Conservation (phyloP, 1,140 invertebrate species). For the Heliothis subflexa region DNA sequence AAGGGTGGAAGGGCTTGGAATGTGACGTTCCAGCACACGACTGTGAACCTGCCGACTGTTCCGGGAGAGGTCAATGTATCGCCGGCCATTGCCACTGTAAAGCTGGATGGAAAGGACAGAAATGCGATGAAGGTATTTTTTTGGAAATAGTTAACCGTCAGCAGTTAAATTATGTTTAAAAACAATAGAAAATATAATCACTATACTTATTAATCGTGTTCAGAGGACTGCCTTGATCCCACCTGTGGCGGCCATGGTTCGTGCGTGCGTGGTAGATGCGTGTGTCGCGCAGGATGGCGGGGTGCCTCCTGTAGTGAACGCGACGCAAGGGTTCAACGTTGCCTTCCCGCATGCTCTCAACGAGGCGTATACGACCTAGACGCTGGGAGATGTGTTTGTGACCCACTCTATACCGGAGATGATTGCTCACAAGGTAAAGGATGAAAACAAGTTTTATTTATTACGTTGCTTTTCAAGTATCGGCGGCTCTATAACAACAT, state of each 20-base stretch:
- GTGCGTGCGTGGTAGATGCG: conserved; percentile 97
- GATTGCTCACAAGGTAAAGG: conserved; percentile 94
- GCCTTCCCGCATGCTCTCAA: conserved; percentile 95
- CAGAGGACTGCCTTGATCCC: conserved; percentile 94
- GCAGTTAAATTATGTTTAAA: background rate
- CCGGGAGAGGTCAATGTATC: conserved; percentile 95
- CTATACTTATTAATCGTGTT: conserved; percentile 39
- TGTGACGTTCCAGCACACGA: conserved; percentile 97
- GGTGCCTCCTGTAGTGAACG: conserved; percentile 95
- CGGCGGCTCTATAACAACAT: background rate
- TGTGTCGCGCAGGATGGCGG: conserved; percentile 98
- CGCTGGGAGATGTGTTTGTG: conserved; percentile 94
- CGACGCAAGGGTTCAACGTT: conserved; percentile 95
- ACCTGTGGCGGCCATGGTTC: conserved; percentile 96
- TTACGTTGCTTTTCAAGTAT: background rate
- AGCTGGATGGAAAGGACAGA: conserved; percentile 95
- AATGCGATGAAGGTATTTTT: conserved; percentile 92
- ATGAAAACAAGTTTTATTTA: conserved; percentile 10
- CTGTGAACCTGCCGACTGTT: conserved; percentile 97
- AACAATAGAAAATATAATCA: background rate
- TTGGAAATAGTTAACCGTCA: background rate
- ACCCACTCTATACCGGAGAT: conserved; percentile 95
- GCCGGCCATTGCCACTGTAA: conserved; percentile 96
- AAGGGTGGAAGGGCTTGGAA: conserved; percentile 98
- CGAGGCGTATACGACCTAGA: conserved; percentile 96